Percentiles rank a stretch among this genome's conserved stretches.
Evolutionary conservation across 2,113 vertebrate species (phyloP).

Genomic region (Sinosuthora webbiana): DNA sequence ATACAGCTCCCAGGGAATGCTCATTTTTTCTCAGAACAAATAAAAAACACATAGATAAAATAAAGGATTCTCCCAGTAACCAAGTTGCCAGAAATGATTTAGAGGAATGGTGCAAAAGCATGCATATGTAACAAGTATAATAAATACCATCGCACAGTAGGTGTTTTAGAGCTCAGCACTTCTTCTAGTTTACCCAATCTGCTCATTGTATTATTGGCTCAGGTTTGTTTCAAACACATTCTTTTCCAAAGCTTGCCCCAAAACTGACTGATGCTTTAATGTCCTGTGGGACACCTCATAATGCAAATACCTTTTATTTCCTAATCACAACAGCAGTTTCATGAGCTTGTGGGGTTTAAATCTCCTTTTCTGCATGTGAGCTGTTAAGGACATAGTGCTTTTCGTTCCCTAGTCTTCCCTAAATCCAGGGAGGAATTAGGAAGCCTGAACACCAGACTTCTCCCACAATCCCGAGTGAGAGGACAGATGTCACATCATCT

Average conservation of each 20-base stretch:
- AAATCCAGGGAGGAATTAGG: background rate
- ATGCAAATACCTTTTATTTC: background rate
- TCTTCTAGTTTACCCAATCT: background rate
- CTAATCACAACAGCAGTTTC: background rate
- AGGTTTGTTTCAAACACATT: background rate
- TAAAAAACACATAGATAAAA: background rate
- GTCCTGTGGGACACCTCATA: background rate
- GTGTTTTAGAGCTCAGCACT: background rate
- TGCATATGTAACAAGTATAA: background rate
- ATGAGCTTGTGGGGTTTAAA: background rate
- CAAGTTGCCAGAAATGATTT: background rate
- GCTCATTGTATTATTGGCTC: fast-evolving
- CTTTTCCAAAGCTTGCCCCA: background rate
- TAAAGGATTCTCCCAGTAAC: background rate
- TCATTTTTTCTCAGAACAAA: background rate
- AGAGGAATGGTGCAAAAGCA: background rate
- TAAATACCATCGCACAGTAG: background rate
- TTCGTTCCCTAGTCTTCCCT: background rate
- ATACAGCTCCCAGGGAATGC: background rate
- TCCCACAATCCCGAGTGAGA: fast-evolving
- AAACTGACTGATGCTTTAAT: background rate
- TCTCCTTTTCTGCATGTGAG: background rate
- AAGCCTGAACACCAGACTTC: background rate
- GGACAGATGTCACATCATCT: background rate
- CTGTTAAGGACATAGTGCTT: fast-evolving